Evolutionary conservation across 1,140 invertebrate species (phyloP), one percentile per base, ranked within the genome.

Genomic region (Nasonia vitripennis): DNA sequence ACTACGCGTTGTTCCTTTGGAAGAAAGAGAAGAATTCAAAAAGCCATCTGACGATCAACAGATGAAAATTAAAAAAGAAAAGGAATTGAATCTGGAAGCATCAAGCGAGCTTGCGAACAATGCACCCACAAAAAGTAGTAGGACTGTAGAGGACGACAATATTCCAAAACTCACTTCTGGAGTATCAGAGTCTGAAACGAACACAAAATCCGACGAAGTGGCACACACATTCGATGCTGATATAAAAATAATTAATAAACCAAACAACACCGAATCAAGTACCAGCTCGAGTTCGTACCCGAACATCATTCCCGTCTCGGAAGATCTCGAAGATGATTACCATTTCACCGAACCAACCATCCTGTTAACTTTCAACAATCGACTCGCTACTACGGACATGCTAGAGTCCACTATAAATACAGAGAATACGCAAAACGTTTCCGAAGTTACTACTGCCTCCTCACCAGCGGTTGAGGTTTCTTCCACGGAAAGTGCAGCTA

Each of bases 301-400:
- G n/a, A 91, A 84, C 9, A 87, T 91, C 41, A 93, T 93, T 85
- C 92, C 92, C 27, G 92, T 93, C 14, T 91, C 91, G 6, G 92
- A 93, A 85, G 89, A 91, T 37, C 89, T 90, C 34, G 90, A 91
- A 75, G 81, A 68, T 41, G 71, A 86, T 79, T 14, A 84, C 37
- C 12, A 86, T 2, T 71, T 73, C 81, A 82, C 87, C 77, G 88
- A 89, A 86, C 2, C 86, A 20, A 48, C 88, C 2, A 70, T 87
- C 20, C 84, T 83, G 67, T 17, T 62, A 62, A 68, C 80, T 11
- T 71, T 80, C 37, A 87, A 86, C 17, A 70, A 71, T 55, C 77
- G 79, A 17, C 37, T 73, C 2, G 31, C 67, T 0, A 14, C 78
- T 9, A 85, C 78, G 67, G n/a, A 75, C 7, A 12, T 81, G 17